Evolutionary conservation across 2,797 vertebrate species (phyloP).

Genomic region (Anolis apletophallus): DNA sequence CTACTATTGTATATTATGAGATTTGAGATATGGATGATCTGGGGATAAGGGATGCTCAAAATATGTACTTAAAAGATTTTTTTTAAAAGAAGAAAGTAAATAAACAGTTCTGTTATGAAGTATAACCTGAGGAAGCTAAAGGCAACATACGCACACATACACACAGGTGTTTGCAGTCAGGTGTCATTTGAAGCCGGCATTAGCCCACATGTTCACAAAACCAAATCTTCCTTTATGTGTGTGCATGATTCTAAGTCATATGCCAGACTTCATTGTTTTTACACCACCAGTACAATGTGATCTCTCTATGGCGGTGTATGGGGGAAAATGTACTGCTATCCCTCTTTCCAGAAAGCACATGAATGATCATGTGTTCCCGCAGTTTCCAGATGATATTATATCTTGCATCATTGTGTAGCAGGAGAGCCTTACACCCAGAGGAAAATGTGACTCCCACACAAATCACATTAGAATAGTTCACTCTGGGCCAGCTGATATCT

Average conservation of each 20-base stretch:
- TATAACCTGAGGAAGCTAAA: too few species aligned
- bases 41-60: too few species aligned
- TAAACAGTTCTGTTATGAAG: too few species aligned
- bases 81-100: too few species aligned
- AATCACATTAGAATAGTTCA: neutral
- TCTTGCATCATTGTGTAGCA: neutral
- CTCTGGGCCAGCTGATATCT: neutral
- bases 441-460: neutral
- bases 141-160: too few species aligned
- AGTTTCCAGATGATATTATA: neutral
- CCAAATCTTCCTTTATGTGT: neutral
- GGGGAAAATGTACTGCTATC: slow-evolving; percentile 12
- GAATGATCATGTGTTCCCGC: neutral
- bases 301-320: neutral
- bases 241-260: accelerated
- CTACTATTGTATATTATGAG: too few species aligned
- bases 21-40: too few species aligned
- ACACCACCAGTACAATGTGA: neutral
- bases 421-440: neutral
- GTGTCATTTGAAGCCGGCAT: neutral
- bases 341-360: neutral
- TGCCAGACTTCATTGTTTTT: slow-evolving; percentile 25
- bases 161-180: neutral
- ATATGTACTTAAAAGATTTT: too few species aligned
- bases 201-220: neutral